Evolutionary conservation across 2,113 vertebrate species (phyloP).

Genomic region (Nibea albiflora): DNA sequence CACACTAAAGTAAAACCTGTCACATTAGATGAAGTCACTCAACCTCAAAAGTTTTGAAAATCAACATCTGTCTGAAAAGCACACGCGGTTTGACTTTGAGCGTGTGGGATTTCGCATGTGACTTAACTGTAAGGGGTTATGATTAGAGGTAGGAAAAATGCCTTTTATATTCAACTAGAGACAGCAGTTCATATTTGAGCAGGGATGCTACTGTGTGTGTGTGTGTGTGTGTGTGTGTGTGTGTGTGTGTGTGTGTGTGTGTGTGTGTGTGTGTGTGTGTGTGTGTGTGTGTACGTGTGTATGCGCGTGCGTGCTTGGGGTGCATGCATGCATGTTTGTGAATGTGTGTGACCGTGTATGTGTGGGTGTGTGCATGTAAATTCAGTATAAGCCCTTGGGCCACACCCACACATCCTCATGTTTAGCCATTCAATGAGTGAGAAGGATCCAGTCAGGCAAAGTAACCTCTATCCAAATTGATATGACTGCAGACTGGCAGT

Average conservation of each 20-base stretch:
- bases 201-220: slow-evolving; percentile 56
- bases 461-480: slow-evolving; percentile 68
- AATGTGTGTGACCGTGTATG: slow-evolving; percentile 50
- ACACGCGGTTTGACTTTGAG: slow-evolving; percentile 61
- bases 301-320: slow-evolving; percentile 14
- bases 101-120: slow-evolving; percentile 48
- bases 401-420: slow-evolving; percentile 74
- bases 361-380: slow-evolving; percentile 74
- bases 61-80: slow-evolving; percentile 56
- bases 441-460: slow-evolving; percentile 68
- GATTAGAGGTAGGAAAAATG: slow-evolving; percentile 34
- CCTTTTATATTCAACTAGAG: slow-evolving; percentile 70
- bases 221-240: neutral
- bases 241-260: slow-evolving; percentile 19
- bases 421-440: slow-evolving; percentile 66
- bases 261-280: neutral
- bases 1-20: neutral
- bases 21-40: neutral
- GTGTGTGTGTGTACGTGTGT: slow-evolving; percentile 21
- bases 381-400: slow-evolving; percentile 72
- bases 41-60: neutral
- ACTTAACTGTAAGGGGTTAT: slow-evolving; percentile 42
- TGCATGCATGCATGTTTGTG: slow-evolving; percentile 61
- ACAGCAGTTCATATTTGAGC: slow-evolving; percentile 63
- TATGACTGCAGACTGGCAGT: slow-evolving; percentile 66